Evolutionary conservation across 2,888 invertebrate species (phyloP), one percentile per base, ranked within the genome.

Genomic region (Euproctis similis): DNA sequence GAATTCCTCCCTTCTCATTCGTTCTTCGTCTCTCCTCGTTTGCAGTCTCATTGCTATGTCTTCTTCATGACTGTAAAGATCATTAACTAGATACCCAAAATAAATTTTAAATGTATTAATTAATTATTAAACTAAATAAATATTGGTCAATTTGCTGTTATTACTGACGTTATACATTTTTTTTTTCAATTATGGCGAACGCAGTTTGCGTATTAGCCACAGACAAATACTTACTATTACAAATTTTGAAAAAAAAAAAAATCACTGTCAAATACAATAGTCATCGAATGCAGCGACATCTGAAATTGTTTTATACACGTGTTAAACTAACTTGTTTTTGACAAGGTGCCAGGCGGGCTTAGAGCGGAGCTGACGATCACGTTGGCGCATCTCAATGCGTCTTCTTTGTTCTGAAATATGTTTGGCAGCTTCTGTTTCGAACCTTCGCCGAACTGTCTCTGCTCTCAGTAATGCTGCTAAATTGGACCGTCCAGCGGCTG

Each of bases 291-390:
- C 14, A 14, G 6, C 14, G 14, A 4, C 4, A 14, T 14, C 6
- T 4, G 14, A 4, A 4, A 4, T 14, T 14, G 6, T 14, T n/a
- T 10, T 10, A 3, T 21, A 12, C 11, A 12, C n/a, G 9, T 12
- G n/a, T n/a, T n/a, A n/a, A 26, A 56, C 72, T 59, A 42, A 85
- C 85, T 82, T 88, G 59, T 87, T 88, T 46, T 85, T 88, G 10
- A 91, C 74, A 16, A 89, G 80, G 61, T 88, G 87, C 91, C 91
- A 92, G n/a, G 90, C 89, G 1, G 91, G 91, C 51, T 88, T 89
- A 12, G 77, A 68, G 9, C 90, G 76, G 24, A 90, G 73, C 22
- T 89, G 54, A 21, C 88, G 86, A 49, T 90, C 89, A 13, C 88
- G 73, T 51, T 88, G 77, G 32, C 86, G 82, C 26, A 86, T 70